Base-by-base conservation (phyloP, 2,113 vertebrate species). In the Trogon surrucura region DNA sequence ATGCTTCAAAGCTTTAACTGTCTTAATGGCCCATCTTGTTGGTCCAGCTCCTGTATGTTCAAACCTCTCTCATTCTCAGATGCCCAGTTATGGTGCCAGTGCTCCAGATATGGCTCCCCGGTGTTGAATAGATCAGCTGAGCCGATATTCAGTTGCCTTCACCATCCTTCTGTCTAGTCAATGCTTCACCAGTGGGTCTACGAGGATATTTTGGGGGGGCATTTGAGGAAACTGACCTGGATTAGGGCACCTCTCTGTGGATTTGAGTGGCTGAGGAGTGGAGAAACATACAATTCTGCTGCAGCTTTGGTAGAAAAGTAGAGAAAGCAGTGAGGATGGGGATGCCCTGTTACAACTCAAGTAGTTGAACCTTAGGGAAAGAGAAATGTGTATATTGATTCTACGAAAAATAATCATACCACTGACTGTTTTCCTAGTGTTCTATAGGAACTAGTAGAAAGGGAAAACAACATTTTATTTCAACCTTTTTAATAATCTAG, bases 401-500 rank as follows among this genome's bases (percentile, higher is more conserved):
- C 41, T 83, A 2, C 60, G 72, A 70, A 70, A 91, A 62, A 72
- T 26, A 61, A 30, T 45, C 18, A 25, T 26, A 23, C 23, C 8
- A 75, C 22, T 9, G 51, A 80, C 22, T 27, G 64, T 66, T 90
- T 69, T 64, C 10, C 19, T 88, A 85, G 58, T 56, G 51, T 58
- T 95, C 48, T 9, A 8, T 12, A 66, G 29, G 67, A 93, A 80
- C 0, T 34, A 80, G 80, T 94, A 91, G 90, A 93, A 91, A 75
- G 8, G 7, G 56, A 83, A 80, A 89, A 75, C 4, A 53, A 50
- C 82, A 62, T 57, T 73, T 58, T 62, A 26, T 78, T 89, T 80
- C 91, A 96, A 66, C 29, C 54, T 77, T 72, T 95, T 90, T 88
- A 88, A 80, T 91, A 91, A 87, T 78, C 51, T 62, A 54, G 69